Base-by-base conservation (phyloP, 2,113 vertebrate genomes). In the Periophthalmus modestus region DNA sequence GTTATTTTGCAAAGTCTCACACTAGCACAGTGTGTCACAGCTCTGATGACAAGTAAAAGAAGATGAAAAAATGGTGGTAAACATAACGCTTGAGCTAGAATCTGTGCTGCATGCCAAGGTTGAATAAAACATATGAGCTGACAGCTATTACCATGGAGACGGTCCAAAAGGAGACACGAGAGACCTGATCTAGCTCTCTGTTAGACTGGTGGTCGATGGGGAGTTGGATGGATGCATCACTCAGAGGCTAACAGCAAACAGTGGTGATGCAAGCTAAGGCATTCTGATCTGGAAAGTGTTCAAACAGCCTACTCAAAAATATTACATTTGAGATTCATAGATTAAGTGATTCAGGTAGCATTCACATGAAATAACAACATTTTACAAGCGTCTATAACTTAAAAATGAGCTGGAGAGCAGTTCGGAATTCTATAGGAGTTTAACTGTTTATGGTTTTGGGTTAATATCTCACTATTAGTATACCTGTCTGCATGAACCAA, bases 111-210 rank as follows among this genome's bases (percentile, higher is more conserved):
- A 71, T 9, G 36, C 21, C 39, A 77, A 76, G 79, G 87, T 87
- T 86, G 85, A 88, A 81, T 88, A 81, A 84, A 85, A 81, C 74
- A 65, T 75, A 65, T 23, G 74, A 86, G 82, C 82, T 78, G 82
- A 82, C 79, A 84, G 82, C 71, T 77, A 81, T 87, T 67, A 50
- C 85, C 89, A 90, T 89, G 88, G 86, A 77, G 83, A 89, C 86
- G 2, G 57, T 74, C 79, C 78, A 69, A 82, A 69, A 72, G 48
- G 73, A 80, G 69, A 66, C 50, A 1, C 66, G 73, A 72, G 2
- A 68, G 77, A 72, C 61, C 76, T 57, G 47, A 59, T 79, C 82
- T 72, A 61, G 66, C n/a, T 76, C 66, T 58, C 68, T 68, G 43
- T n/a, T 11, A 72, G 69, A 62, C 66, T 46, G 46, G 46, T 46